Base-by-base conservation (phyloP, 2,113 vertebrate genomes). In the Euleptes europaea region DNA sequence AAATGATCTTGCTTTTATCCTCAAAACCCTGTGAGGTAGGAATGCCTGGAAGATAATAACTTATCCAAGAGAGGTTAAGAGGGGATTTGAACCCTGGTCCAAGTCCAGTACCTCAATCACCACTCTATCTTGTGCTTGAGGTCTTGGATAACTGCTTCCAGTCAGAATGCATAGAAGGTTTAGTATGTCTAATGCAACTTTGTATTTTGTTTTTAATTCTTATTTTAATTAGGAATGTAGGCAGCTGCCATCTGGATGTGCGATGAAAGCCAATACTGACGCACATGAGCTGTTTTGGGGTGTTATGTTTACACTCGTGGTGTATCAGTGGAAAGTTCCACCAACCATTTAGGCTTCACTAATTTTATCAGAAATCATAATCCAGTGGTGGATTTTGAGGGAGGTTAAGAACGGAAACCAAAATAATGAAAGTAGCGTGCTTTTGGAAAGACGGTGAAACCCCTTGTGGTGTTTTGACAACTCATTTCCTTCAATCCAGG, bases 211-310 rank as follows among this genome's bases (percentile, higher is more conserved):
- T 77, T 54, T 51, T 69, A n/a, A n/a, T 77, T 76, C 67, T 69
- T 14, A 57, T 38, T 82, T 77, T 44, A 70, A 84, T 26, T 14
- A 69, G 63, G 83, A 40, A 69, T 42, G 66, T 84, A 57, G 47
- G 83, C 83, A 78, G 74, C 74, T 78, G 35, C 83, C 83, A 57
- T 78, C 47, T 57, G 65, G 31, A 26, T 15, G 19, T 84, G 63
- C 44, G 28, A 21, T 69, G 42, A 84, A 70, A 54, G 47, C 35
- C 83, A 77, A 14, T 9, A 47, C 73, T 78, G 65, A 54, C 40
- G 35, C 66, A 69, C 66, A 69, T 69, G 38, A 35, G 26, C 28
- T 77, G 47, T 38, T 76, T 69, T 21, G 44, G 35, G 73, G 42
- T 54, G 51, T 60, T 72, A 40, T 33, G 42, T 72, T 57, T 82